phyloP scores from a whole-genome alignment of 2,113 vertebrate genomes.

The Embiotoca jacksoni region DNA sequence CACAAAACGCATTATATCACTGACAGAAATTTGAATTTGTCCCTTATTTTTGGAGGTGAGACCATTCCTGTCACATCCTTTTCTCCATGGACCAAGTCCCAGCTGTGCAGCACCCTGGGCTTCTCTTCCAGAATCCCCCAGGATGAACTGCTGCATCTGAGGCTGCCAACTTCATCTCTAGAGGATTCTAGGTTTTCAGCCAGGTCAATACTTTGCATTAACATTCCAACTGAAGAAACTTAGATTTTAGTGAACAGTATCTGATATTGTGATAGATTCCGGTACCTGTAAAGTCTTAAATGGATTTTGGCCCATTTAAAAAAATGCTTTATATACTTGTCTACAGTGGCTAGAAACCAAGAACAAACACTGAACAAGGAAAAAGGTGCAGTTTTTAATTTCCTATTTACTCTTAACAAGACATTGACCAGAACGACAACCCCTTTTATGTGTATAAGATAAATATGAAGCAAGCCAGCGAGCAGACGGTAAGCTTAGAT shows the following conservation, averaged over 20 bases:
- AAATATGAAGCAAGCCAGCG: too few relatives aligned
- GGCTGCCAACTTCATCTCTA: constrained; percentile 28
- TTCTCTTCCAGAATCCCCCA: constrained; percentile 21
- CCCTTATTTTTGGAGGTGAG: constrained; percentile 21
- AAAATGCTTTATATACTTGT: too few relatives aligned
- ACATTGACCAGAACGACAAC: too few relatives aligned
- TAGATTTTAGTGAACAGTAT: background rate
- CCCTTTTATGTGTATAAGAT: too few relatives aligned
- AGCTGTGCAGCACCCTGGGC: constrained; percentile 49
- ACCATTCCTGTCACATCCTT: constrained; percentile 19
- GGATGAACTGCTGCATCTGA: constrained; percentile 54
- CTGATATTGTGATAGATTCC: too few relatives aligned
- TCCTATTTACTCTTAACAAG: too few relatives aligned
- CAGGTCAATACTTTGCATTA: constrained; percentile 5
- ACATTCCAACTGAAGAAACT: background rate
- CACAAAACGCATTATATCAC: background rate
- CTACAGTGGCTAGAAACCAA: too few relatives aligned
- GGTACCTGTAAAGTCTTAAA: too few relatives aligned
- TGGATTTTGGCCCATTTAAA: too few relatives aligned
- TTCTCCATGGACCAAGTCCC: constrained; percentile 60
- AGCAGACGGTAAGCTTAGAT: too few relatives aligned
- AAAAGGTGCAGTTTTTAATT: too few relatives aligned
- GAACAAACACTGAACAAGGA: too few relatives aligned
- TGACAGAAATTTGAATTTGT: constrained; percentile 7
- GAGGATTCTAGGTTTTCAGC: constrained; percentile 3